Conservation (phyloP, 2,797 vertebrate genomes). For the Crenichthys baileyi region DNA sequence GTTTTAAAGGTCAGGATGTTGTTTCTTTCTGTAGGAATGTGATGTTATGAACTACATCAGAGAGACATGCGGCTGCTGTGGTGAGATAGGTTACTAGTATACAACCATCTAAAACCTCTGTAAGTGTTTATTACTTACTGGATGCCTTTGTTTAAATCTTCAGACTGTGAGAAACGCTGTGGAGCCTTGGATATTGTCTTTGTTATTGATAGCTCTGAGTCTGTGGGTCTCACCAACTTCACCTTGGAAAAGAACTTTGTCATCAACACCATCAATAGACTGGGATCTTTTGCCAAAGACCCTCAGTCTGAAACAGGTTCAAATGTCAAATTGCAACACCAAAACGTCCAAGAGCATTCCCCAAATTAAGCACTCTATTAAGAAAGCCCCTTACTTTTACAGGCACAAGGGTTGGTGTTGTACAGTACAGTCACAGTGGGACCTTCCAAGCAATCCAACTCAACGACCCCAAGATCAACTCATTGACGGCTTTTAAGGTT, state of each 20-base stretch:
- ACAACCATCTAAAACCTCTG: neutral
- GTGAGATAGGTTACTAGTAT: constrained; percentile 74
- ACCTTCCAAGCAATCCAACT: constrained; percentile 95
- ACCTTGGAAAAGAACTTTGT: constrained; percentile 98
- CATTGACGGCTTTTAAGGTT: constrained; percentile 91
- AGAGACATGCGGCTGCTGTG: constrained; percentile 97
- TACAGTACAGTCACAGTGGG: constrained; percentile 96
- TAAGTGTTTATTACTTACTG: neutral
- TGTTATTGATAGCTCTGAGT: constrained; percentile 99
- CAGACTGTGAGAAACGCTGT: constrained; percentile 96
- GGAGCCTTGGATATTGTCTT: constrained; percentile 97
- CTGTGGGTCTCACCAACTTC: constrained; percentile 97
- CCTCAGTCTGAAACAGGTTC: constrained; percentile 88
- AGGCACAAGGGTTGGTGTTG: constrained; percentile 96
- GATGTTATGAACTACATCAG: constrained; percentile 97
- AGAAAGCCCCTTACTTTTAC: constrained; percentile 19
- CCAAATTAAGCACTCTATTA: neutral
- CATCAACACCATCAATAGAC: constrained; percentile 93
- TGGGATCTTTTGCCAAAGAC: constrained; percentile 94
- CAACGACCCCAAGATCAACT: constrained; percentile 90
- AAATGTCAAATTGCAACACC: neutral
- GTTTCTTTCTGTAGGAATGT: constrained; percentile 84
- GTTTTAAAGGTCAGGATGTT: constrained; percentile 3
- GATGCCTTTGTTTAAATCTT: constrained; percentile 23
- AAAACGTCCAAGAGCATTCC: neutral